Evolutionary conservation across 2,113 vertebrate genomes (phyloP).

Genomic region (Bubo scandiacus): DNA sequence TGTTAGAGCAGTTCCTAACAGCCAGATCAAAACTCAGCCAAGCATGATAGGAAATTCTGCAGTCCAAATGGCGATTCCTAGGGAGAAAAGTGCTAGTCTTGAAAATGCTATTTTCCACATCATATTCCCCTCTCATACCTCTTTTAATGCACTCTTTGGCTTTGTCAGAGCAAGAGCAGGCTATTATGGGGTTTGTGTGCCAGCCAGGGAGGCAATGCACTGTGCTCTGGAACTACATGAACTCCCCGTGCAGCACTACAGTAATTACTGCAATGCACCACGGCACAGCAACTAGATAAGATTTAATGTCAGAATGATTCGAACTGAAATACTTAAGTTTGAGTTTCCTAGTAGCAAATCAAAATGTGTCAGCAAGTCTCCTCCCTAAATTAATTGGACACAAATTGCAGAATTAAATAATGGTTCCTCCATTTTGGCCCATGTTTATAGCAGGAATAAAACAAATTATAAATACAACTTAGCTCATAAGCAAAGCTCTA

Average conservation of each 20-base stretch:
- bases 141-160: too few relatives aligned
- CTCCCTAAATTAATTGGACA: background rate
- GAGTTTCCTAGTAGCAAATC: background rate
- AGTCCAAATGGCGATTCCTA: background rate
- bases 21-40: background rate
- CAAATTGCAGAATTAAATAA: background rate
- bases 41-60: background rate
- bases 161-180: background rate
- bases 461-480: background rate
- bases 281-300: background rate
- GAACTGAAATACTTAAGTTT: background rate
- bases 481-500: background rate
- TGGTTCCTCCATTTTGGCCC: background rate
- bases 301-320: background rate
- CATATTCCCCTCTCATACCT: background rate
- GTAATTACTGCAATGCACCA: background rate
- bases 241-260: fast-evolving
- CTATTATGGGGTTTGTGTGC: background rate
- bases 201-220: background rate
- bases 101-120: background rate
- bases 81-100: background rate
- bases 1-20: background rate
- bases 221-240: background rate
- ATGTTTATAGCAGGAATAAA: background rate
- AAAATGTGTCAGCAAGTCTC: background rate